A percentile compares a stretch with the other conserved stretches of the same genome.
Conservation (phyloP, 2,888 invertebrate genomes). For the Agriopis marginaria region DNA sequence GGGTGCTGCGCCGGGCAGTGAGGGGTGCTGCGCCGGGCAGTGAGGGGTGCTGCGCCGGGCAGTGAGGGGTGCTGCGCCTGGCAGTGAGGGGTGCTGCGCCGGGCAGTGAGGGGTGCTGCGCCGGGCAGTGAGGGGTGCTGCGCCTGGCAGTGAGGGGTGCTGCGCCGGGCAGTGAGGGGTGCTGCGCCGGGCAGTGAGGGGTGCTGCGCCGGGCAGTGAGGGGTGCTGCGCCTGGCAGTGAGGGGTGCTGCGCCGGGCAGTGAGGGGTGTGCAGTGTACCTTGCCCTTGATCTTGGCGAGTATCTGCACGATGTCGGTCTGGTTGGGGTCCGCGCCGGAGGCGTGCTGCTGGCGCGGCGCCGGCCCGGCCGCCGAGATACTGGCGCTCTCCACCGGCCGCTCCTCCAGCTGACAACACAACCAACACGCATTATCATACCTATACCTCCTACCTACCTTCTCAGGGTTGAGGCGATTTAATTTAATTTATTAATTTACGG, state of each 20-base stretch:
- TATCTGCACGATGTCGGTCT: constrained; percentile 89
- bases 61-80: too few relatives aligned
- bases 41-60: not conserved
- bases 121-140: not conserved
- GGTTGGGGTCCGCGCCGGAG: constrained; percentile 68
- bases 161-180: not conserved
- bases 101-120: not conserved
- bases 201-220: not conserved
- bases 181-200: not conserved
- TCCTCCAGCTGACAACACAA: constrained; percentile 62
- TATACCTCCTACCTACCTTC: not conserved
- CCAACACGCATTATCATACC: not conserved
- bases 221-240: too few relatives aligned
- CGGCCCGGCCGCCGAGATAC: constrained; percentile 52
- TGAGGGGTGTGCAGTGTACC: constrained; percentile 53
- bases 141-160: too few relatives aligned
- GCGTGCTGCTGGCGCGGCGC: constrained; percentile 28
- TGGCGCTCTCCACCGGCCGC: constrained; percentile 69
- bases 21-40: not conserved
- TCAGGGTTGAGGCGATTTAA: too few relatives aligned
- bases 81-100: too few relatives aligned
- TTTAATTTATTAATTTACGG: too few relatives aligned
- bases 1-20: not conserved
- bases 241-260: not conserved
- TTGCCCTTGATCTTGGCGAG: constrained; percentile 92